Conservation (phyloP, 2,888 invertebrate species). For the Drosophila paranaensis region DNA sequence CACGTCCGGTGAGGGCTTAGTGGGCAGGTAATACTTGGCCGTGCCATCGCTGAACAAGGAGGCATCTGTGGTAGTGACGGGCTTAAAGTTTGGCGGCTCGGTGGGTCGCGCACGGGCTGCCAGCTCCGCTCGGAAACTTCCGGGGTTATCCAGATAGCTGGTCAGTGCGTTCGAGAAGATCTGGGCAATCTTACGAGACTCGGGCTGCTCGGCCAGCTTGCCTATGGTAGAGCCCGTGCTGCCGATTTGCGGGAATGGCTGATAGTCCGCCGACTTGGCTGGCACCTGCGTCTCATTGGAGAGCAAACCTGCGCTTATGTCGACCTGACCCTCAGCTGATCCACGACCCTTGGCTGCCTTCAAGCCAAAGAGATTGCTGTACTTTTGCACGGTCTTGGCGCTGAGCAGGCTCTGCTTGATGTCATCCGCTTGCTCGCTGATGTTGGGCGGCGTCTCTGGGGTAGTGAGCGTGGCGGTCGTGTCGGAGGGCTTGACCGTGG, state of each 20-base stretch:
- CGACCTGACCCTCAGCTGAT: constrained; percentile 83
- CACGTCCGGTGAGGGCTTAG: constrained; percentile 75
- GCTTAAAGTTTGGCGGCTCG: constrained; percentile 87
- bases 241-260: constrained; percentile 82
- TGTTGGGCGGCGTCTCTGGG: constrained; percentile 64
- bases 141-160: constrained; percentile 92
- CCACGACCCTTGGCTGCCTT: constrained; percentile 53
- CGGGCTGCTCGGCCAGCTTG: constrained; percentile 85
- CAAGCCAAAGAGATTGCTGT: constrained; percentile 81
- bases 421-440: constrained; percentile 85
- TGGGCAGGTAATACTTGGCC: constrained; percentile 82
- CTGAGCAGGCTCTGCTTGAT: constrained; percentile 88
- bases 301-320: constrained; percentile 83
- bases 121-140: constrained; percentile 91
- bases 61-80: constrained; percentile 70
- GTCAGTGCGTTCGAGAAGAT: constrained; percentile 93
- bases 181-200: constrained; percentile 91
- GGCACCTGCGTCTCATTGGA: constrained; percentile 52
- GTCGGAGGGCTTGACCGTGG: constrained; percentile 71
- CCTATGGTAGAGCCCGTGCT: constrained; percentile 88
- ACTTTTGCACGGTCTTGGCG: constrained; percentile 83
- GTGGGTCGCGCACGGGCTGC: constrained; percentile 91
- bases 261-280: constrained; percentile 36
- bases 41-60: constrained; percentile 75
- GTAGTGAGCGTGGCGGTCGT: constrained; percentile 70